Conservation (phyloP, 2,888 invertebrate species). For the Sesamia inferens region DNA sequence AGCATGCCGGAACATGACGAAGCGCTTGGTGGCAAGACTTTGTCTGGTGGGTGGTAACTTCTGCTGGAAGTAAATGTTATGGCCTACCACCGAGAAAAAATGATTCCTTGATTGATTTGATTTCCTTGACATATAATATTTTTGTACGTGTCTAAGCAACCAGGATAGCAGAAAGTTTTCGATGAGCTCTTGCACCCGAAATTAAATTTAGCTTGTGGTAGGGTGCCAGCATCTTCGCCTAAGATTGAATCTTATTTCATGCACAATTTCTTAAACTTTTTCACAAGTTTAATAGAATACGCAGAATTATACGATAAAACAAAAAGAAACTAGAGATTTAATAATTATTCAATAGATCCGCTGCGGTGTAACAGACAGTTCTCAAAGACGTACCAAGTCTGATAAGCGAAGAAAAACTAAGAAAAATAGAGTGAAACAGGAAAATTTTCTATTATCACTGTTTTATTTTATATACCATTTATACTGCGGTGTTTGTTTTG, state of each 20-base stretch:
- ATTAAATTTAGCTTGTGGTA: too few relatives aligned
- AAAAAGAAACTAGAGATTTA: not conserved
- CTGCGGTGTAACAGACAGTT: constrained; percentile 48
- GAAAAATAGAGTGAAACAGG: constrained; percentile 54
- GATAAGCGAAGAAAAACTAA: constrained; percentile 64
- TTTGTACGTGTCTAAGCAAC: too few relatives aligned
- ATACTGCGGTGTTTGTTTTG: constrained; percentile 44
- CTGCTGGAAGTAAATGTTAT: too few relatives aligned
- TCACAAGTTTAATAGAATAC: not conserved
- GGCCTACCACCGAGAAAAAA: too few relatives aligned
- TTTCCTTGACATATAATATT: constrained; percentile 10
- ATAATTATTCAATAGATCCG: constrained; percentile 3
- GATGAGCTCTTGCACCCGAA: too few relatives aligned
- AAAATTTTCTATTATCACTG: constrained; percentile 63
- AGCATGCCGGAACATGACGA: too few relatives aligned
- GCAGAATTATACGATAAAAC: not conserved
- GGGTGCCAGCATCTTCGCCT: too few relatives aligned
- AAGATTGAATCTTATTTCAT: not conserved
- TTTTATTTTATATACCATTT: constrained; percentile 57
- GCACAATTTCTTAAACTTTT: not conserved
- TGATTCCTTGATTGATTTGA: not conserved
- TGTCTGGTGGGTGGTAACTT: too few relatives aligned
- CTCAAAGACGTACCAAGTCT: constrained; percentile 39
- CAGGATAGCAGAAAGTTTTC: too few relatives aligned
- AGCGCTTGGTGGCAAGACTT: too few relatives aligned